Conservation (phyloP, 1,140 invertebrate species). For the Hydropsyche tenuis region DNA sequence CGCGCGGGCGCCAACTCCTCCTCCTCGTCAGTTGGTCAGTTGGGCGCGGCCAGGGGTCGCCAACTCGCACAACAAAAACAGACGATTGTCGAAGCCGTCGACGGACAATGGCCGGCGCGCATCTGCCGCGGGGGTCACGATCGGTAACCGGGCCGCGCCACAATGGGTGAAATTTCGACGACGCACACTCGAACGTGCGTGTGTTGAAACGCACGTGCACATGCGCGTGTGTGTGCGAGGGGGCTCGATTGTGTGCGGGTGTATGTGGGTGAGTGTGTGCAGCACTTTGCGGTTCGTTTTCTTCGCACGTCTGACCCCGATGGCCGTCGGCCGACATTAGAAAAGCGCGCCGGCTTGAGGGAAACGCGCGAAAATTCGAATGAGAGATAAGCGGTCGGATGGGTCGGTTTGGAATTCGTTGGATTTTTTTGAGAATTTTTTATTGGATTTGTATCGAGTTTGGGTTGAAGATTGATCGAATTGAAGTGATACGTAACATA, state of each 20-base stretch:
- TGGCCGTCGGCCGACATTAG: conserved; percentile 22
- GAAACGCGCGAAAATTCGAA: conserved; percentile 2
- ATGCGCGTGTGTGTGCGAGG: neutral
- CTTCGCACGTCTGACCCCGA: conserved; percentile 45
- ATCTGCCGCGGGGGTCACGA: conserved; percentile 33
- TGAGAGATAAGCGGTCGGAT: too few species aligned
- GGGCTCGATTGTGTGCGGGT: neutral
- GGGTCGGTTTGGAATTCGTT: too few species aligned
- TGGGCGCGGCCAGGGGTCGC: neutral
- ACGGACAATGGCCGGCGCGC: conserved; percentile 27
- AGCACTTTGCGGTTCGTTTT: conserved; percentile 40
- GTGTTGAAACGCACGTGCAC: too few species aligned
- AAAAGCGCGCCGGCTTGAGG: neutral
- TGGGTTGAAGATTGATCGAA: too few species aligned
- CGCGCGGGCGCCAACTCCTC: too few species aligned
- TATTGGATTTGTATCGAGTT: too few species aligned
- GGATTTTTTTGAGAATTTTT: too few species aligned
- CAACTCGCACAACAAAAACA: too few species aligned
- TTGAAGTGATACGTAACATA: too few species aligned
- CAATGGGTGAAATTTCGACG: conserved; percentile 40
- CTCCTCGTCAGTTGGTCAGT: neutral
- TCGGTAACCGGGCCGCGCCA: conserved; percentile 39
- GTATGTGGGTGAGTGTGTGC: too few species aligned
- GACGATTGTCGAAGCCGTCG: neutral
- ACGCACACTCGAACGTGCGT: neutral